These are phyloP conservation scores for Cheilosia variabilis DNA, from an alignment of 2,888 invertebrate species.

Conservation along the genomic window DNA sequence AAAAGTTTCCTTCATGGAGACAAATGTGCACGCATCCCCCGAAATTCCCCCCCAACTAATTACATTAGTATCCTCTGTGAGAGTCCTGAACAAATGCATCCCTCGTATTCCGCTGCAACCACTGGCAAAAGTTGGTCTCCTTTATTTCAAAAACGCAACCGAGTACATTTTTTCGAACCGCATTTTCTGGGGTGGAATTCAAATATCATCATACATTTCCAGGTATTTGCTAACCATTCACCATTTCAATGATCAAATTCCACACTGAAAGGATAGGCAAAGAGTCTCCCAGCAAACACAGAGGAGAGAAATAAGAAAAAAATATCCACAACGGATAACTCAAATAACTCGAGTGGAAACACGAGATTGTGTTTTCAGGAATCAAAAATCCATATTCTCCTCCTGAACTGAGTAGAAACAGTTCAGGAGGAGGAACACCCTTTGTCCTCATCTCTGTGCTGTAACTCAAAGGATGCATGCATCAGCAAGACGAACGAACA, in stretches of 20 bases:
- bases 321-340: constrained; percentile 51
- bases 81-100: background rate
- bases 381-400: constrained; percentile 64
- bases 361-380: constrained; percentile 71
- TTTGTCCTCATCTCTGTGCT: background rate
- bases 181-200: background rate
- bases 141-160: background rate
- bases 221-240: constrained; percentile 44
- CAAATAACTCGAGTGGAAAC: constrained; percentile 74
- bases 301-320: background rate
- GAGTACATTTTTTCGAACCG: constrained; percentile 6
- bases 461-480: background rate
- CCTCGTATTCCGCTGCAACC: constrained; percentile 11
- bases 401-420: background rate
- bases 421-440: too few species aligned
- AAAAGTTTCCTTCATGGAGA: too few species aligned
- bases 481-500: constrained; percentile 10
- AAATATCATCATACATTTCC: constrained; percentile 58
- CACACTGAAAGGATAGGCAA: constrained; percentile 38
- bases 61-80: constrained; percentile 18
- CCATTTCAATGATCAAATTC: constrained; percentile 73
- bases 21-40: too few species aligned
- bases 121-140: constrained; percentile 7
- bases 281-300: background rate
- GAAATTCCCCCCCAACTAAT: constrained; percentile 9